Evolutionary conservation across 2,888 invertebrate species (phyloP).

Genomic region (Drosophila falleni): DNA sequence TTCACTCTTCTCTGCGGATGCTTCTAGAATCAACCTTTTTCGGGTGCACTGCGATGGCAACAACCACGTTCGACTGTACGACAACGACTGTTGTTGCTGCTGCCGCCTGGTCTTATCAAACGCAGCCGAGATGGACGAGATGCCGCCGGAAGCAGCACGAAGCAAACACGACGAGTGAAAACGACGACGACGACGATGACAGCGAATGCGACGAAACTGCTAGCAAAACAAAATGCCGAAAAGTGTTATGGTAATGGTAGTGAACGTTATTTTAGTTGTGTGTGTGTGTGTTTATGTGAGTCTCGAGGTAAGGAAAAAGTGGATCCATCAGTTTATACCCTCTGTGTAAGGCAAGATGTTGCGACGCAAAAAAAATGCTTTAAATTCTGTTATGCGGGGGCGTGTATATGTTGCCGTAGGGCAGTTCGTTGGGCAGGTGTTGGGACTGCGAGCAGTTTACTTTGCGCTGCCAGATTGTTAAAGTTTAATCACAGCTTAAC

Average conservation of each 20-base stretch:
- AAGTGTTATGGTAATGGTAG: constrained; percentile 61
- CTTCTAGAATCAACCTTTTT: constrained; percentile 9
- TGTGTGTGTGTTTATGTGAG: background rate
- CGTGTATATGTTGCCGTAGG: constrained; percentile 56
- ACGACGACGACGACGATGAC: constrained; percentile 8
- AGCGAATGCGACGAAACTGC: constrained; percentile 47
- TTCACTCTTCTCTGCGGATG: constrained; percentile 15
- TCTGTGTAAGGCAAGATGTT: constrained; percentile 39
- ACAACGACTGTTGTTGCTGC: constrained; percentile 60
- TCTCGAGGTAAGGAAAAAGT: background rate
- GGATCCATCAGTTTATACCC: constrained; percentile 3
- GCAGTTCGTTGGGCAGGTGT: constrained; percentile 58
- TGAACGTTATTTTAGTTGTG: constrained; percentile 10
- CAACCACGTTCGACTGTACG: constrained; percentile 52
- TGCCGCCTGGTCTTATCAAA: constrained; percentile 62
- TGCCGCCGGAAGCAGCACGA: constrained; percentile 36
- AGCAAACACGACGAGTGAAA: constrained; percentile 39
- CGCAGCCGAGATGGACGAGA: constrained; percentile 30
- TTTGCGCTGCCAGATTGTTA: constrained; percentile 54
- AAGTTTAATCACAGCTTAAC: background rate
- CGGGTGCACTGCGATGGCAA: constrained; percentile 36
- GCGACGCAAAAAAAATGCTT: constrained; percentile 58
- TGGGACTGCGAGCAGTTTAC: constrained; percentile 13
- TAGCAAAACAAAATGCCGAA: constrained; percentile 74
- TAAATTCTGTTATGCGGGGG: constrained; percentile 39